Evolutionary conservation across 1,140 invertebrate species (phyloP).

Genomic region (Drosophila orena): DNA sequence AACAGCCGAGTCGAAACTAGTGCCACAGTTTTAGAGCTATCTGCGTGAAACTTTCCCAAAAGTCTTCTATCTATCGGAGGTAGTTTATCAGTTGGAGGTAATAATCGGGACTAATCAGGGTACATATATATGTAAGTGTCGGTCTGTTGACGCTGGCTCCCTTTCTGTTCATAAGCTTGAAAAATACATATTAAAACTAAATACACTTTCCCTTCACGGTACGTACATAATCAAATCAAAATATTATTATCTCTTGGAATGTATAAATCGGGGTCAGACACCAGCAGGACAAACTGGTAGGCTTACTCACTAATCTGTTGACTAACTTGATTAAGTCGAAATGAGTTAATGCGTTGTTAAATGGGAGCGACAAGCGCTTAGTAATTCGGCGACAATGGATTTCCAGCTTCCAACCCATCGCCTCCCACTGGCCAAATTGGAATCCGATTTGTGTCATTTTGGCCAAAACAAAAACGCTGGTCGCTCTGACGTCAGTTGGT

Average conservation of each 20-base stretch:
- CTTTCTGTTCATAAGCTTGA: too few species aligned
- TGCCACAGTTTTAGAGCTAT: too few species aligned
- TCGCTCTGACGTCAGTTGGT: constrained; percentile 63
- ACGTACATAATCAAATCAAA: not conserved
- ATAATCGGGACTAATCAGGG: too few species aligned
- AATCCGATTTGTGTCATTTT: constrained; percentile 37
- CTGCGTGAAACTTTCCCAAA: too few species aligned
- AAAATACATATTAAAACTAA: too few species aligned
- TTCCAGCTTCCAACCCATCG: not conserved
- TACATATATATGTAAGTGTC: too few species aligned
- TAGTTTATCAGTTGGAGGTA: too few species aligned
- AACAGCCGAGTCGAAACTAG: too few species aligned
- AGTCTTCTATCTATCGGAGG: too few species aligned
- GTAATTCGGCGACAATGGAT: constrained; percentile 15
- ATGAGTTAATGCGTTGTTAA: constrained; percentile 49
- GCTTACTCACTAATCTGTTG: constrained; percentile 37
- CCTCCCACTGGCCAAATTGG: constrained; percentile 17
- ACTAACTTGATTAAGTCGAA: constrained; percentile 39
- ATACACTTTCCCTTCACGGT: too few species aligned
- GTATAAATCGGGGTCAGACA: constrained; percentile 16
- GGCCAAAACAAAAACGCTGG: constrained; percentile 33
- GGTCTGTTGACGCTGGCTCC: too few species aligned
- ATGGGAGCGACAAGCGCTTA: constrained; percentile 42
- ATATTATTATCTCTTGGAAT: too few species aligned
- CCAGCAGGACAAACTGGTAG: constrained; percentile 19